These are phyloP conservation scores for Tympanuchus pallidicinctus DNA, from an alignment of 2,113 vertebrate species.

Conservation along the genomic window DNA sequence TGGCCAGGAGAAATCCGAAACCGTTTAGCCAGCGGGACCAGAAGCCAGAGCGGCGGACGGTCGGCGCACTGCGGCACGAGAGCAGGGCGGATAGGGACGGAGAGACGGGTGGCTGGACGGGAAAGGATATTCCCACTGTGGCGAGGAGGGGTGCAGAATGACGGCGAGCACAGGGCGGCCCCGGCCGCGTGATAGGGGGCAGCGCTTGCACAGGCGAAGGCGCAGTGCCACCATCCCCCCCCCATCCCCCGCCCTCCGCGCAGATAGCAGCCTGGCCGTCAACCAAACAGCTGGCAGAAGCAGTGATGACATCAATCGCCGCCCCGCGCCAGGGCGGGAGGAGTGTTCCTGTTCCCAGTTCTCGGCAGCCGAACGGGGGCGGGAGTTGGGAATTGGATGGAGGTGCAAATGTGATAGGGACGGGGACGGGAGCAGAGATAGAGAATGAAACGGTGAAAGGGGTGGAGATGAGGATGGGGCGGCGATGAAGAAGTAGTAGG, in stretches of 20 bases:
- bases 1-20: not conserved
- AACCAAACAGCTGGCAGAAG: constrained; percentile 45
- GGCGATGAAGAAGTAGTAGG: not conserved
- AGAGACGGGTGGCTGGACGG: too few relatives aligned
- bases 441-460: not conserved
- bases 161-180: too few relatives aligned
- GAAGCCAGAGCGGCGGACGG: not conserved
- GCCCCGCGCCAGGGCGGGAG: not conserved
- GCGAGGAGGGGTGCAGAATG: not conserved
- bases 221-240: too few relatives aligned
- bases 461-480: not conserved
- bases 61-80: not conserved
- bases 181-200: not conserved
- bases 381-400: not conserved
- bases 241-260: not conserved
- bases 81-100: too few relatives aligned
- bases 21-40: not conserved
- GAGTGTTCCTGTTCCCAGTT: not conserved
- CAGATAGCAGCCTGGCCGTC: constrained; percentile 37
- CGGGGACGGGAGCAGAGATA: not conserved
- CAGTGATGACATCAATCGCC: constrained; percentile 27
- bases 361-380: not conserved
- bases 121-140: not conserved
- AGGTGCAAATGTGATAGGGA: not conserved
- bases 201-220: not conserved